These are phyloP conservation scores for Hystrix brachyura DNA, from an alignment of 2,113 vertebrate species.

Conservation along the genomic window DNA sequence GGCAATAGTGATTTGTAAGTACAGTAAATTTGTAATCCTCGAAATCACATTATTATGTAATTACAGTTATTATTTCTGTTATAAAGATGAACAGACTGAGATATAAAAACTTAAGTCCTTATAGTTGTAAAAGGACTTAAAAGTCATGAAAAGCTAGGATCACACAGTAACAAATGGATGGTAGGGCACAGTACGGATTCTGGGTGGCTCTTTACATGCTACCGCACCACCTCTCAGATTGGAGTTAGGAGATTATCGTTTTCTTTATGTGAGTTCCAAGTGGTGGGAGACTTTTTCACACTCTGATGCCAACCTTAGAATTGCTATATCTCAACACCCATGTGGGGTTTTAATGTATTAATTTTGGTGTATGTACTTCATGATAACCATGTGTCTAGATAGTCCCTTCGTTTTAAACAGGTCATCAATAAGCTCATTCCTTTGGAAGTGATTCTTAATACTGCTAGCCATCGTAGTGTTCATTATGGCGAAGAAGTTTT, in stretches of 20 bases:
- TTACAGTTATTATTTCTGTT: not conserved
- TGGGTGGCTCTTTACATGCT: not conserved
- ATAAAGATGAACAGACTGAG: not conserved
- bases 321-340: not conserved
- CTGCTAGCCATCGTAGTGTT: conserved; percentile 96
- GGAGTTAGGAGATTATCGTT: not conserved
- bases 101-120: not conserved
- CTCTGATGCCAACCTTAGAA: not conserved
- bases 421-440: conserved; percentile 93
- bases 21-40: not conserved
- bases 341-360: not conserved
- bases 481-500: conserved; percentile 91
- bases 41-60: not conserved
- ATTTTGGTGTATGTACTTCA: not conserved
- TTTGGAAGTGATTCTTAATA: conserved; percentile 95
- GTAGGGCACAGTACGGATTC: not conserved
- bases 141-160: not conserved
- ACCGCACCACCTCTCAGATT: not conserved
- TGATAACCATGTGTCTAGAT: not conserved
- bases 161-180: not conserved
- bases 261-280: not conserved
- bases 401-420: conserved; percentile 83
- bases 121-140: too few species aligned
- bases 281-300: not conserved
- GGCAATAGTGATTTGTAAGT: not conserved